Base-by-base conservation (phyloP, 1,140 invertebrate species). In the Drosophila parvula region DNA sequence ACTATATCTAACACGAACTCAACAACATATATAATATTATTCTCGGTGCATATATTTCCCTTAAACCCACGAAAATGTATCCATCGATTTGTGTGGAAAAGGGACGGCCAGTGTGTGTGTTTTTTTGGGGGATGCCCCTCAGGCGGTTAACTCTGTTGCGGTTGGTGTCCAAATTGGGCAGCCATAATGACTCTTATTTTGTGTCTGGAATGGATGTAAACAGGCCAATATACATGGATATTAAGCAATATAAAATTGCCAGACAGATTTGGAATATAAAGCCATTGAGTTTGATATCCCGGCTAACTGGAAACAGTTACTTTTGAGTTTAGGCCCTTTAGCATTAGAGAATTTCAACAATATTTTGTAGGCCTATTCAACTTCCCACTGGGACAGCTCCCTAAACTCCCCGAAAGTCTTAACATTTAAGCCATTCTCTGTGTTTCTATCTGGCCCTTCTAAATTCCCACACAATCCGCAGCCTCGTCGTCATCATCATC, bases 51-150 rank as follows among this genome's bases (percentile, higher is more conserved):
- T 11, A 16, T 16, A 50, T 5, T 27, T 30, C 10, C 27, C n/a
- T 12, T 53, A 47, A 32, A 27, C 14, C 40, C 36, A 36, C 44
- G 16, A 68, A 68, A 68, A 68, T 28, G 44, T 65, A 40, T 22
- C 43, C 30, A 74, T 75, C 44, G 70, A 75, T 75, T 75, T 51
- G n/a, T 57, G 59, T 57, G 51, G 22, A 63, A 76, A 58, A 41
- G 44, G 14, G 60, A 76, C 48, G 22, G 62, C 65, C 41, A 38
- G 2, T 4, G 22, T 38, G n/a, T 28, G 28, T 22, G 48, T 61
- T 30, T n/a, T 30, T 69, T 69, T 55, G 65, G 61, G 65, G 61
- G 65, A 69, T 69, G 65, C 62, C 65, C 65, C 65, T 69, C n/a
- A 32, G 40, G 61, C 65, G 62, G 41, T 62, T 28, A 34, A 65